Percentiles rank a stretch among this genome's conserved stretches.
These are phyloP conservation scores for Scaptomyza hsui DNA, from an alignment of 1,140 invertebrate genomes.

Conservation along the genomic window DNA sequence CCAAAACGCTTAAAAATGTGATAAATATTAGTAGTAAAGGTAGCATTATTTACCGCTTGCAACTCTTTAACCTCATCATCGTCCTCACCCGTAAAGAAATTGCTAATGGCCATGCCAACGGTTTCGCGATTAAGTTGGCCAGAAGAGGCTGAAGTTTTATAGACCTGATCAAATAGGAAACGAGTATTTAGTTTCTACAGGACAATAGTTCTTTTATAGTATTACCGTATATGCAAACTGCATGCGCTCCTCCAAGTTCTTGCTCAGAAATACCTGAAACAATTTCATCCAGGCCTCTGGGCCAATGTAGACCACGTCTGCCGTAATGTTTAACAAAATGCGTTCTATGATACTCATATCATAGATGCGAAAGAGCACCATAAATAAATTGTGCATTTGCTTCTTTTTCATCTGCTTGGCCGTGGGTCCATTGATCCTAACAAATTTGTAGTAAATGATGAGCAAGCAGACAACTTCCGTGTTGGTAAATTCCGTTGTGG, in stretches of 20 bases:
- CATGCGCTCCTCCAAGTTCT: constrained; percentile 57
- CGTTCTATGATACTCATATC: constrained; percentile 73
- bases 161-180: constrained; percentile 49
- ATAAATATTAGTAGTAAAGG: background rate
- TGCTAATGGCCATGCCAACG: constrained; percentile 63
- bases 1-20: background rate
- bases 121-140: constrained; percentile 63
- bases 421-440: constrained; percentile 57
- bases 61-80: constrained; percentile 76
- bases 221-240: constrained; percentile 65
- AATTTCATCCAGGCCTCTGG: constrained; percentile 71
- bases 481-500: constrained; percentile 52
- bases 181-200: background rate
- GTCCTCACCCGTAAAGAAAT: constrained; percentile 74
- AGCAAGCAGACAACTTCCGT: constrained; percentile 66
- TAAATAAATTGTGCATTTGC: constrained; percentile 72
- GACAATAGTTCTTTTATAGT: background rate
- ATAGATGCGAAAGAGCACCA: constrained; percentile 64
- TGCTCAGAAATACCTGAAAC: constrained; percentile 65
- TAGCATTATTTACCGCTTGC: constrained; percentile 46
- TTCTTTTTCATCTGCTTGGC: constrained; percentile 69
- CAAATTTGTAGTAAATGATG: constrained; percentile 79
- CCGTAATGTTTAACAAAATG: constrained; percentile 68
- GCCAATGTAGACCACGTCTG: constrained; percentile 57
- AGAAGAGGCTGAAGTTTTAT: constrained; percentile 48